phyloP scores from a whole-genome alignment of 2,113 vertebrate species.

The Psephotus haematonotus region DNA sequence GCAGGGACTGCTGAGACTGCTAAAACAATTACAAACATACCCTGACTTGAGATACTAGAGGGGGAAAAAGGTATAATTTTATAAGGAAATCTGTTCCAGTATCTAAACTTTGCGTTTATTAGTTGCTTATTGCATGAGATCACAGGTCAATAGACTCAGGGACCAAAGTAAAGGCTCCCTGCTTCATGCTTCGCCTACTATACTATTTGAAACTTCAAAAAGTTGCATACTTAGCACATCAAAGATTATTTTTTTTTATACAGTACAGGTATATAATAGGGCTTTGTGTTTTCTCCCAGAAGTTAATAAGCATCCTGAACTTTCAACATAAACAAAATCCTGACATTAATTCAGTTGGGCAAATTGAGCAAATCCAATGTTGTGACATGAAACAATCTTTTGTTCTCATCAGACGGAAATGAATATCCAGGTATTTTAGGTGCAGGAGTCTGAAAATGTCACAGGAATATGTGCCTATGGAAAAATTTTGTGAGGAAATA shows the following conservation, averaged over 20 bases:
- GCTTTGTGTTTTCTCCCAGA: conserved; percentile 61
- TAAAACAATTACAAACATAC: background rate
- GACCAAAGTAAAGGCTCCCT: background rate
- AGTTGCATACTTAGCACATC: conserved; percentile 50
- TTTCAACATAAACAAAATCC: conserved; percentile 64
- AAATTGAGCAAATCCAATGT: conserved; percentile 38
- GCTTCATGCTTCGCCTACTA: conserved; percentile 43
- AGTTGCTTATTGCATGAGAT: conserved; percentile 37
- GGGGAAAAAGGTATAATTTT: background rate
- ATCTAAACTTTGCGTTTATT: conserved; percentile 41
- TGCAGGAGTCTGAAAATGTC: background rate
- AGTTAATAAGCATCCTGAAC: conserved; percentile 73
- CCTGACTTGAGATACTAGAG: background rate
- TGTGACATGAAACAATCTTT: conserved; percentile 57
- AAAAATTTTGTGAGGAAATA: background rate
- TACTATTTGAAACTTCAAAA: conserved; percentile 67
- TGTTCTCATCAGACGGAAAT: conserved; percentile 32
- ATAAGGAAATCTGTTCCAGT: conserved; percentile 29
- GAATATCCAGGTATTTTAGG: background rate
- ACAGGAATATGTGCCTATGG: background rate
- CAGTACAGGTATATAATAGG: conserved; percentile 57
- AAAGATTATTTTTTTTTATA: conserved; percentile 68
- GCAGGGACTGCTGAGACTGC: background rate
- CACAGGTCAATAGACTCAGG: conserved; percentile 27
- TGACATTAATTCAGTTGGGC: conserved; percentile 38